These are phyloP conservation scores for Tauraco hartlaubi DNA, from an alignment of 2,797 vertebrate species.

Conservation along the genomic window DNA sequence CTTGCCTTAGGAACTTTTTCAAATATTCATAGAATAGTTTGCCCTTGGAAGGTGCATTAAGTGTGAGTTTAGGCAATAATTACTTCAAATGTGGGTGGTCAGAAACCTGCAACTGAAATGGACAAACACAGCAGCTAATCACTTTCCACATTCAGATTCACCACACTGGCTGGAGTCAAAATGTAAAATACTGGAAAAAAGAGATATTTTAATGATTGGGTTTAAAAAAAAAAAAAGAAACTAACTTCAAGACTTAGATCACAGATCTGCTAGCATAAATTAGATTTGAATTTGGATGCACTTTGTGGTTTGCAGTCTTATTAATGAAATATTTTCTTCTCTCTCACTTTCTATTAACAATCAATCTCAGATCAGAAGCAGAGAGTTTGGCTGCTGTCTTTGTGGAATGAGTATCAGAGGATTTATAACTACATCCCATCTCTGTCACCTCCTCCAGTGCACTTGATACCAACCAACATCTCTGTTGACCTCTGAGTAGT, in stretches of 20 bases:
- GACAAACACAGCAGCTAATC: slow-evolving; percentile 49
- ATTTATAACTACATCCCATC: not conserved
- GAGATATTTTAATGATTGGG: slow-evolving; percentile 35
- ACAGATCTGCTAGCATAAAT: slow-evolving; percentile 27
- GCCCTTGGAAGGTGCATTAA: slow-evolving; percentile 71
- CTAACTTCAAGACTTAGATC: slow-evolving; percentile 39
- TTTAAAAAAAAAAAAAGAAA: not conserved
- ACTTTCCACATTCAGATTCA: not conserved
- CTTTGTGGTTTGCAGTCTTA: not conserved
- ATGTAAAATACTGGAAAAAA: not conserved
- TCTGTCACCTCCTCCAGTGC: not conserved
- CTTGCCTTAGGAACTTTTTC: slow-evolving; percentile 76
- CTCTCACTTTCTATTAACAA: not conserved
- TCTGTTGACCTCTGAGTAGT: not conserved
- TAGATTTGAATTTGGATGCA: slow-evolving; percentile 8
- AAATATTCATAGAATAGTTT: slow-evolving; percentile 76
- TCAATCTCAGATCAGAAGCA: not conserved
- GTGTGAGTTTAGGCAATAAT: slow-evolving; percentile 71
- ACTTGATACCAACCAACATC: not conserved
- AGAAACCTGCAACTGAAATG: slow-evolving; percentile 54
- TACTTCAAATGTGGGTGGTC: slow-evolving; percentile 62
- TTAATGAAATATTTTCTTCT: slow-evolving; percentile 10
- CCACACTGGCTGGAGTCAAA: not conserved
- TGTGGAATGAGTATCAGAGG: not conserved
- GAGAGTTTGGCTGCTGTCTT: not conserved